These are phyloP conservation scores for Chrysomallon squamiferum DNA, from an alignment of 1,140 invertebrate species.

Conservation along the genomic window DNA sequence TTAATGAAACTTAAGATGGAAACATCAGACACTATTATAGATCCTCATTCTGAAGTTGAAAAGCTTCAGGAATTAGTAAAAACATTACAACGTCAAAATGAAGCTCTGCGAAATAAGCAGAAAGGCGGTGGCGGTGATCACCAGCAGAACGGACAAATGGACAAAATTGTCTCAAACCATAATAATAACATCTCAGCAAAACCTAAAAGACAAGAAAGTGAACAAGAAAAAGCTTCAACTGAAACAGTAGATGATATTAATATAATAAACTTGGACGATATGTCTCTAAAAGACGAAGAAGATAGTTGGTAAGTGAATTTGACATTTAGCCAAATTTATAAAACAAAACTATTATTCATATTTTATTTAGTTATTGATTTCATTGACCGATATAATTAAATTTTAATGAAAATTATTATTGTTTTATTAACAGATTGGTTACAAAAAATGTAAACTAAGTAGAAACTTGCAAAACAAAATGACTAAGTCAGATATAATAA, in stretches of 20 bases:
- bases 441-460: not conserved
- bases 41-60: slow-evolving; percentile 61
- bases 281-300: slow-evolving; percentile 46
- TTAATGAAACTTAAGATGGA: slow-evolving; percentile 28
- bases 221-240: slow-evolving; percentile 17
- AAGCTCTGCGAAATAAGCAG: slow-evolving; percentile 58
- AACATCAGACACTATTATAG: slow-evolving; percentile 36
- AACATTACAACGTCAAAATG: slow-evolving; percentile 63
- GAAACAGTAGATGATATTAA: slow-evolving; percentile 42
- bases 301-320: slow-evolving; percentile 50
- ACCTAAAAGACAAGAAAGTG: slow-evolving; percentile 7
- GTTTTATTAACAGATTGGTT: not conserved
- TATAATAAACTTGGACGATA: slow-evolving; percentile 44
- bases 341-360: not conserved
- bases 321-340: not conserved
- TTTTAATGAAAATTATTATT: not conserved
- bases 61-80: slow-evolving; percentile 64
- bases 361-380: not conserved
- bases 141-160: slow-evolving; percentile 32
- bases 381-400: not conserved
- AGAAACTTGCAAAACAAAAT: not conserved
- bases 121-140: slow-evolving; percentile 32
- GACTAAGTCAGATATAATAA: not conserved
- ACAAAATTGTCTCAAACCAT: slow-evolving; percentile 28
- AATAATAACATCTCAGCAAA: slow-evolving; percentile 33